Evolutionary conservation across 2,888 invertebrate genomes (phyloP).

Genomic region (Melanchra persicariae): DNA sequence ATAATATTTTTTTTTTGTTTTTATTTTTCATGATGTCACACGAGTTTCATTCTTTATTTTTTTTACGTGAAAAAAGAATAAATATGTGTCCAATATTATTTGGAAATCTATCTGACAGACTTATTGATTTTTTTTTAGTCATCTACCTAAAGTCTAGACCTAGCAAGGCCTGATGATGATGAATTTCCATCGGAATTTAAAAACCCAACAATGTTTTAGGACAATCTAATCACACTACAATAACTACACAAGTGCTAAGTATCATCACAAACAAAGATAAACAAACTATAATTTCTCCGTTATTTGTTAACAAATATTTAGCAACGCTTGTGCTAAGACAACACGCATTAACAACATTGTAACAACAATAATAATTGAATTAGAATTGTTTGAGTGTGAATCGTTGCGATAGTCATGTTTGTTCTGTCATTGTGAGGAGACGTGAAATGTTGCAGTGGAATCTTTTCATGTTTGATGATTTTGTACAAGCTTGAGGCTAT

Average conservation of each 20-base stretch:
- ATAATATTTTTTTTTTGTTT: no score
- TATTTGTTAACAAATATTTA: constrained; percentile 73
- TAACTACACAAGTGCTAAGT: constrained; percentile 20
- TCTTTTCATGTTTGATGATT: constrained; percentile 36
- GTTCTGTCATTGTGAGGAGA: constrained; percentile 30
- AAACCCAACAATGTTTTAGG: not conserved
- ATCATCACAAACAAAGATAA: constrained; percentile 44
- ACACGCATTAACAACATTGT: constrained; percentile 73
- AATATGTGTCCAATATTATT: no score
- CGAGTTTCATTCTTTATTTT: no score
- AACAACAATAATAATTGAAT: constrained; percentile 75
- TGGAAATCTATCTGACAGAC: no score
- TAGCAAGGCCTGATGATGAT: no score
- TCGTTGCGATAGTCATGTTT: constrained; percentile 64
- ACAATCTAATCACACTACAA: constrained; percentile 20
- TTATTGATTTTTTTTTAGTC: no score
- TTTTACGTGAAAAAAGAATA: no score
- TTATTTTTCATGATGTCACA: no score
- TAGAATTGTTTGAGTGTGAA: constrained; percentile 67
- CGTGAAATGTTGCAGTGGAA: constrained; percentile 33
- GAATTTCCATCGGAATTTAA: no score
- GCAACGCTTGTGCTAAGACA: constrained; percentile 61
- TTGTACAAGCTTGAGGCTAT: not conserved
- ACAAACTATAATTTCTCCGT: constrained; percentile 70
- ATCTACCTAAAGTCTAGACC: no score